Conservation (phyloP, 2,888 invertebrate genomes). For the Heterodera filipjevi region DNA sequence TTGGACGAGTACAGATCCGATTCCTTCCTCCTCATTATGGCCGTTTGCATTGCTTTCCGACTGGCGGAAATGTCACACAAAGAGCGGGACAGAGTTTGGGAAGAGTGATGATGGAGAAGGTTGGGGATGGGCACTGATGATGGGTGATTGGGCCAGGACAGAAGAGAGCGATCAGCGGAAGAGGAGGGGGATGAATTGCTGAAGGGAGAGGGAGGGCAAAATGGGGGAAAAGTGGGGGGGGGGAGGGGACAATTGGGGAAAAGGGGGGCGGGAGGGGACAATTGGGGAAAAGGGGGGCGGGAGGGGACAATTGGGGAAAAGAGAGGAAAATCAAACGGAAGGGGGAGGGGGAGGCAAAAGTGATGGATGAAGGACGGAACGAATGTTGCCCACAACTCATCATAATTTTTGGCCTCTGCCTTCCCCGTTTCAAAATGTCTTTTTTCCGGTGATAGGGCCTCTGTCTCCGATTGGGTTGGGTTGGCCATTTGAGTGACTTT, state of each 20-base stretch:
- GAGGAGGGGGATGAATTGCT: background rate
- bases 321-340: background rate
- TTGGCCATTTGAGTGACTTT: background rate
- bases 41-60: background rate
- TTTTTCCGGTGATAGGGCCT: background rate
- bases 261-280: background rate
- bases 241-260: background rate
- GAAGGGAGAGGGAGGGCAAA: background rate
- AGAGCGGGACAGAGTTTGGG: background rate
- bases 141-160: background rate
- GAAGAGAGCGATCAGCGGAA: too few species aligned
- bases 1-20: slow-evolving; percentile 45
- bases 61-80: background rate
- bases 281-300: too few species aligned
- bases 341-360: background rate
- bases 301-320: background rate
- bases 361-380: too few species aligned
- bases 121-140: background rate
- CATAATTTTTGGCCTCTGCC: background rate
- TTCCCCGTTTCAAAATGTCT: background rate
- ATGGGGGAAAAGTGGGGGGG: too few species aligned
- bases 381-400: background rate
- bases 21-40: slow-evolving; percentile 20
- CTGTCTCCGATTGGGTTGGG: background rate
- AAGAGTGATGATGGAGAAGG: too few species aligned